Evolutionary conservation across 2,888 invertebrate species (phyloP).

Genomic region (Oegoconia quadripuncta): DNA sequence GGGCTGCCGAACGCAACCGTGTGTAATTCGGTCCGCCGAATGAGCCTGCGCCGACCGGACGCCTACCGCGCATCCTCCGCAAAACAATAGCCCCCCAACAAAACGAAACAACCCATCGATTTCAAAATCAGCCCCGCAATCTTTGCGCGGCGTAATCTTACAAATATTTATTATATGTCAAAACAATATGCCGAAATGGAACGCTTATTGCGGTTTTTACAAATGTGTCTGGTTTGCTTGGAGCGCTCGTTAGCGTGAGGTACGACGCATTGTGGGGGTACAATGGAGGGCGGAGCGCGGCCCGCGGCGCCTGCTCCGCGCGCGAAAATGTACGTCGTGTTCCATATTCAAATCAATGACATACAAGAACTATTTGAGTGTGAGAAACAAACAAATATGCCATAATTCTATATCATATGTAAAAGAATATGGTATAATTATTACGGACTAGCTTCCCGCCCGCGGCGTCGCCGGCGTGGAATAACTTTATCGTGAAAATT

Average conservation of each 20-base stretch:
- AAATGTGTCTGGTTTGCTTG: constrained; percentile 73
- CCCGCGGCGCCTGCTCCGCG: constrained; percentile 51
- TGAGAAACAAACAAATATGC: not conserved
- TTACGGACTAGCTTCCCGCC: too few species aligned
- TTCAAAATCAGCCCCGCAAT: constrained; percentile 62
- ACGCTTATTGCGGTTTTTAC: constrained; percentile 76
- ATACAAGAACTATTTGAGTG: constrained; percentile 31
- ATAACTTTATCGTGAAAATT: too few species aligned
- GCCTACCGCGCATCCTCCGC: constrained; percentile 33
- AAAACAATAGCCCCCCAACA: constrained; percentile 53
- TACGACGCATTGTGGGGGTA: constrained; percentile 70
- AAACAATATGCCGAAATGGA: constrained; percentile 78
- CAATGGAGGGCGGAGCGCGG: constrained; percentile 67
- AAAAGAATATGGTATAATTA: too few species aligned
- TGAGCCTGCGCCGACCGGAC: constrained; percentile 34
- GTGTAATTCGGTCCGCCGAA: constrained; percentile 63
- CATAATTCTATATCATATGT: too few species aligned
- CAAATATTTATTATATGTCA: constrained; percentile 80
- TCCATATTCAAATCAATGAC: constrained; percentile 64
- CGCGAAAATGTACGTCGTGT: constrained; percentile 15
- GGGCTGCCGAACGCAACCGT: constrained; percentile 61
- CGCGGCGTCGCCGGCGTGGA: too few species aligned
- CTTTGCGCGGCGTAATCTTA: constrained; percentile 64
- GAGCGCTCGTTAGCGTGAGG: constrained; percentile 76
- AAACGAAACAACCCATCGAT: constrained; percentile 55